Evolutionary conservation across 2,113 vertebrate genomes (phyloP).

Genomic region (Entelurus aequoreus): DNA sequence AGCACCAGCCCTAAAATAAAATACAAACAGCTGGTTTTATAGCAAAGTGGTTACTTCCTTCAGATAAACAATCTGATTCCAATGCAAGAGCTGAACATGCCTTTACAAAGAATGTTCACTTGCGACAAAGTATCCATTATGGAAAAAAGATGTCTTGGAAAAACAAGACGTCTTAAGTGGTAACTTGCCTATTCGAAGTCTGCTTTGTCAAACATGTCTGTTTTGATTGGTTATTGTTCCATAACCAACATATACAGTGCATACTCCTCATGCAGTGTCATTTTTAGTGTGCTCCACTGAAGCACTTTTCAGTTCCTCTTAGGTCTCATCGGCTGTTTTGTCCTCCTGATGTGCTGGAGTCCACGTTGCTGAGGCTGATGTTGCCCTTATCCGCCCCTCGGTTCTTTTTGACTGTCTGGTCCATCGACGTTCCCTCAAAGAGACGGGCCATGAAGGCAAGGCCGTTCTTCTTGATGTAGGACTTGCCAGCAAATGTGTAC

Average conservation of each 20-base stretch:
- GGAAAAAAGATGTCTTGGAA: too few relatives aligned
- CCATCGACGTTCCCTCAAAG: conserved; percentile 61
- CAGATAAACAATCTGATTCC: too few relatives aligned
- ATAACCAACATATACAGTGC: not conserved
- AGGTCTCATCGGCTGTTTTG: not conserved
- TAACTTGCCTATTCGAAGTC: not conserved
- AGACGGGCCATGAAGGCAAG: conserved; percentile 72
- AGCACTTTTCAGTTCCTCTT: not conserved
- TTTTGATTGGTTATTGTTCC: not conserved
- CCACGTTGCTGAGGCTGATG: not conserved
- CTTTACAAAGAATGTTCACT: too few relatives aligned
- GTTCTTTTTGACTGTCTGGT: conserved; percentile 34
- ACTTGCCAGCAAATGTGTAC: conserved; percentile 71
- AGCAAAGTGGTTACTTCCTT: too few relatives aligned
- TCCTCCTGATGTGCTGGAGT: fast-evolving
- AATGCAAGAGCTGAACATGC: too few relatives aligned
- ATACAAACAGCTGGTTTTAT: too few relatives aligned
- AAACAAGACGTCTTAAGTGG: too few relatives aligned
- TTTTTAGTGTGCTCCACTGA: not conserved
- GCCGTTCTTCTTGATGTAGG: conserved; percentile 70
- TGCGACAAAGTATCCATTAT: too few relatives aligned
- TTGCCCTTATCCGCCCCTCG: not conserved
- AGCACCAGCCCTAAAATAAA: too few relatives aligned
- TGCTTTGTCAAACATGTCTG: not conserved
- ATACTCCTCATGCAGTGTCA: not conserved